phyloP scores from a whole-genome alignment of 2,113 vertebrate species.

The Pteronura brasiliensis region DNA sequence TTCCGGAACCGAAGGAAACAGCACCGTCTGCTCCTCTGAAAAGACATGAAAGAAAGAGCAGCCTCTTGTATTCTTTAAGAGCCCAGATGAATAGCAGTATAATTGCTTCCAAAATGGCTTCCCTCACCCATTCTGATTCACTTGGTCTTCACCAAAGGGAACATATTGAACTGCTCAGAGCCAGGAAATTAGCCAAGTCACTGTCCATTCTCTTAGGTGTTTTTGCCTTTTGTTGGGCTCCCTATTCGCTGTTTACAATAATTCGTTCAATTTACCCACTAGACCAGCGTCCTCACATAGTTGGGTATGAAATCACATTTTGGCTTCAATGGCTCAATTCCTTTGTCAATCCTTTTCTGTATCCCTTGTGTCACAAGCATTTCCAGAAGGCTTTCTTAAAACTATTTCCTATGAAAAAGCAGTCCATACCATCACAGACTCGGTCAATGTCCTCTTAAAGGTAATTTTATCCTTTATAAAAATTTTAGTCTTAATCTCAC shows the following conservation, averaged over 20 bases:
- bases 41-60: slow-evolving; percentile 31
- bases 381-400: slow-evolving; percentile 87
- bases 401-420: slow-evolving; percentile 62
- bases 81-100: not conserved
- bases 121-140: slow-evolving; percentile 11
- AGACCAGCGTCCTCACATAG: slow-evolving; percentile 61
- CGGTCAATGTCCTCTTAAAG: slow-evolving; percentile 52
- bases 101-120: not conserved
- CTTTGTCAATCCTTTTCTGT: slow-evolving; percentile 89
- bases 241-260: slow-evolving; percentile 88
- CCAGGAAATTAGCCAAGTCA: slow-evolving; percentile 88
- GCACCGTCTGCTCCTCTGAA: fast-evolving
- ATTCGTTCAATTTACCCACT: slow-evolving; percentile 79
- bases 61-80: slow-evolving; percentile 20
- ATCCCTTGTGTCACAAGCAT: slow-evolving; percentile 88
- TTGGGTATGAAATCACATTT: slow-evolving; percentile 87
- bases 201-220: slow-evolving; percentile 87
- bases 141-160: not conserved
- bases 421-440: not conserved
- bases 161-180: slow-evolving; percentile 68
- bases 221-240: slow-evolving; percentile 91
- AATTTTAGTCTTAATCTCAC: not conserved
- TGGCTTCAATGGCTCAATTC: slow-evolving; percentile 94
- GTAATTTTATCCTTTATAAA: not conserved
- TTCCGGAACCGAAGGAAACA: not conserved